These are phyloP conservation scores for Sander vitreus DNA, from an alignment of 2,113 vertebrate species.

Conservation along the genomic window DNA sequence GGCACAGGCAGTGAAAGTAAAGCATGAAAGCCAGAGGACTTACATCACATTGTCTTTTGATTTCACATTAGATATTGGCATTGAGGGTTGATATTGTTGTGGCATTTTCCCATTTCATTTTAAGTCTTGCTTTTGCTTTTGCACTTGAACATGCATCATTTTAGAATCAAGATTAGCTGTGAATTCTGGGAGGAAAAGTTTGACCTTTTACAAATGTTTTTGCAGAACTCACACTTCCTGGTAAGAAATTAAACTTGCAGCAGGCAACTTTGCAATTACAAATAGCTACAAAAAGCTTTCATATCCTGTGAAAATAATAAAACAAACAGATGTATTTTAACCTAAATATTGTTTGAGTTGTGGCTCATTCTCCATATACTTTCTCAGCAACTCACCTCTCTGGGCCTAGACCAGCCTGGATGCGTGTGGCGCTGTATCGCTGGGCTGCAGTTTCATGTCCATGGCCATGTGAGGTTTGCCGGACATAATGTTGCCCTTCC, in stretches of 20 bases:
- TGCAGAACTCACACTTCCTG: not conserved
- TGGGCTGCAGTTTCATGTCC: constrained; percentile 90
- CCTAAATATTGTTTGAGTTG: not conserved
- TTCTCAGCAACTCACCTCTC: constrained; percentile 85
- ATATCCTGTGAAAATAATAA: not conserved
- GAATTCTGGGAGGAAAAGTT: not conserved
- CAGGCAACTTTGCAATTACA: not conserved
- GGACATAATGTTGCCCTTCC: constrained; percentile 49
- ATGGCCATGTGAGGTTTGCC: constrained; percentile 74
- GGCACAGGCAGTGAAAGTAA: constrained; percentile 1
- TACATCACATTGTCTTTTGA: not conserved
- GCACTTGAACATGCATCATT: not conserved
- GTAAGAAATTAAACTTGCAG: not conserved
- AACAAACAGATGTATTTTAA: not conserved
- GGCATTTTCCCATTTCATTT: not conserved
- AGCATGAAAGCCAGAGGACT: not conserved
- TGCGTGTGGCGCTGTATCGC: constrained; percentile 87
- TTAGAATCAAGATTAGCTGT: not conserved
- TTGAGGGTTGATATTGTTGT: not conserved
- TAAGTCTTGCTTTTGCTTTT: not conserved
- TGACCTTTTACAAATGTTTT: not conserved
- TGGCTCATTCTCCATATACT: not conserved
- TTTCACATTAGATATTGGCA: not conserved
- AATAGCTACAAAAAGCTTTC: not conserved
- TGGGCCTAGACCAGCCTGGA: constrained; percentile 87